Base-by-base conservation (phyloP, 2,113 vertebrate genomes). In the Coryphaenoides rupestris region DNA sequence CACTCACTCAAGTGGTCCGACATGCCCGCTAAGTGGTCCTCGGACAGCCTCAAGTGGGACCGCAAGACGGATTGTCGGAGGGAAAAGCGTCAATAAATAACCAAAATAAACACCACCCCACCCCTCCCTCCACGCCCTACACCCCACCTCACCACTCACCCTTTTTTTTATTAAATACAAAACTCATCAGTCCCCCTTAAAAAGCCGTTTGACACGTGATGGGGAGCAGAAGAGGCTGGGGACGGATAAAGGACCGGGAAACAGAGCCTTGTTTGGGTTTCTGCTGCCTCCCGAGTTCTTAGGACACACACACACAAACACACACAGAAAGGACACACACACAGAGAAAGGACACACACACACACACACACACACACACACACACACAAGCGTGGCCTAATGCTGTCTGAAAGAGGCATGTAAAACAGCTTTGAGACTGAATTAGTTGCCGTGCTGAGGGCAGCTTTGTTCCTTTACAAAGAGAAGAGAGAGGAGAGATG, bases 381-480 rank as follows among this genome's bases (percentile, higher is more conserved):
- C 74, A 72, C 76, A 84, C 81, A 86, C 78, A 87, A 55, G 69
- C 74, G 67, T 70, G 62, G 62, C 55, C 76, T 86, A 73, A 84
- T 87, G 82, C 76, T 79, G 76, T 58, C 74, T 87, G 81, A 88
- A 84, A 87, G 82, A 78, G 77, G 80, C 82, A 81, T 74, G 74
- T 78, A n/a, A 85, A 89, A 89, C 78, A 72, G 79, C 74, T 84
- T 75, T 80, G 79, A 79, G 75, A 69, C 77, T 77, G 87, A 77
- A 77, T 85, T 83, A 83, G 79, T 58, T 69, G 75, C 72, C 19
- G 74, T 57, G 70, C 74, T 83, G 69, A 85, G 75, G 78, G 74
- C 77, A 74, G 67, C 71, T 79, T 70, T 74, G 76, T 82, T 77
- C 63, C 55, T 73, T 65, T 45, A 66, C 83, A 70, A 89, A 86